A percentile compares a stretch with the other conserved stretches of the same genome.
These are phyloP conservation scores for Colius striatus DNA, from an alignment of 2,113 vertebrate genomes.

Conservation along the genomic window DNA sequence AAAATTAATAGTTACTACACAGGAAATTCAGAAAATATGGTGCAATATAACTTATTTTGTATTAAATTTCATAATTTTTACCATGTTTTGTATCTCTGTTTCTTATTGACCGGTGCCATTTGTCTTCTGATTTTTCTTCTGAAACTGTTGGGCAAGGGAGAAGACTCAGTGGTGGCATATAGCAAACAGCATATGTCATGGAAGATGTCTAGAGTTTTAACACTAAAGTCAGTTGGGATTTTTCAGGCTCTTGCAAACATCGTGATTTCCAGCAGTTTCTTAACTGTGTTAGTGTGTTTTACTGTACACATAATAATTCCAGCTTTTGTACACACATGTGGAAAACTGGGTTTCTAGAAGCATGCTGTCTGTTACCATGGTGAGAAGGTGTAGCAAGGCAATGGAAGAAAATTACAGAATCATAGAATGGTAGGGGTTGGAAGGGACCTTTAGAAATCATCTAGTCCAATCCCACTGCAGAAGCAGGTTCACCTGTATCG, in stretches of 20 bases:
- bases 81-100: neutral
- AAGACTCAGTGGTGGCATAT: neutral
- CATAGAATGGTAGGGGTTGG: too few species aligned
- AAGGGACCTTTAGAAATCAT: too few species aligned
- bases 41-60: neutral
- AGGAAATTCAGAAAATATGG: neutral
- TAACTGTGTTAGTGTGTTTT: neutral
- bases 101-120: neutral
- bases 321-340: rapidly evolving
- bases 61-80: neutral
- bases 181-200: neutral
- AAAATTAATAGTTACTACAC: neutral
- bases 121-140: neutral
- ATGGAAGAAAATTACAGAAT: neutral
- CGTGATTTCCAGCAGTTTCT: neutral
- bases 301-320: neutral
- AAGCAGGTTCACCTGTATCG: too few species aligned
- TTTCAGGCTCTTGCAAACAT: neutral
- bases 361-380: neutral
- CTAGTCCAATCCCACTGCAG: too few species aligned
- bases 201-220: neutral
- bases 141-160: neutral
- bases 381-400: neutral
- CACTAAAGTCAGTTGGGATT: neutral
- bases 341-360: neutral